Conservation (phyloP, 1,140 invertebrate genomes). For the Helicoverpa armigera region DNA sequence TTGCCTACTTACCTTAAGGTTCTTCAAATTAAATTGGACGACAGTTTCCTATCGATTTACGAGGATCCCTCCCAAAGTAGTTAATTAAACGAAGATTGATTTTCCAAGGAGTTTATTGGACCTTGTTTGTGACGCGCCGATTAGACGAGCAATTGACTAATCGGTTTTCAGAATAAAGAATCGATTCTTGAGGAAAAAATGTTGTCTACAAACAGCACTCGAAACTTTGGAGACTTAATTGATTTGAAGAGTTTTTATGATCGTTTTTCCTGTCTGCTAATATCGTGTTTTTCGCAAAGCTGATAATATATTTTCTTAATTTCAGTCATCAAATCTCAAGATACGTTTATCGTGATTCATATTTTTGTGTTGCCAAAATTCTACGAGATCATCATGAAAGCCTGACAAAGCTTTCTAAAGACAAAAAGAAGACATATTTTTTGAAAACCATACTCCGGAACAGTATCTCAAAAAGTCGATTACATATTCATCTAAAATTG, state of each 20-base stretch:
- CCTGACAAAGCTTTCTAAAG: no score
- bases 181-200: slow-evolving; percentile 9
- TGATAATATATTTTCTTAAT: no score
- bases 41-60: slow-evolving; percentile 48
- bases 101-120: slow-evolving; percentile 46
- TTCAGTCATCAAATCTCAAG: no score
- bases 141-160: slow-evolving; percentile 31
- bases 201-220: background rate
- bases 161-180: slow-evolving; percentile 20
- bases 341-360: no score
- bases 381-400: background rate
- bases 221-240: background rate
- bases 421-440: no score
- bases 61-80: slow-evolving; percentile 42
- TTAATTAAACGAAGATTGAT: slow-evolving; percentile 54
- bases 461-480: slow-evolving; percentile 6
- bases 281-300: no score
- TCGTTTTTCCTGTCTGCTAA: no score
- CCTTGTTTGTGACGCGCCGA: slow-evolving; percentile 30
- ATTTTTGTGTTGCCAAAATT: background rate
- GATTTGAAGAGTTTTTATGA: background rate
- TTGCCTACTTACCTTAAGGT: background rate
- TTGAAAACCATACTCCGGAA: background rate
- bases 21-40: slow-evolving; percentile 43
- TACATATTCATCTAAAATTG: slow-evolving; percentile 20